A percentile compares a stretch with the other conserved stretches of the same genome.
Conservation (phyloP, 1,140 invertebrate species). For the Ganaspis sp. region DNA sequence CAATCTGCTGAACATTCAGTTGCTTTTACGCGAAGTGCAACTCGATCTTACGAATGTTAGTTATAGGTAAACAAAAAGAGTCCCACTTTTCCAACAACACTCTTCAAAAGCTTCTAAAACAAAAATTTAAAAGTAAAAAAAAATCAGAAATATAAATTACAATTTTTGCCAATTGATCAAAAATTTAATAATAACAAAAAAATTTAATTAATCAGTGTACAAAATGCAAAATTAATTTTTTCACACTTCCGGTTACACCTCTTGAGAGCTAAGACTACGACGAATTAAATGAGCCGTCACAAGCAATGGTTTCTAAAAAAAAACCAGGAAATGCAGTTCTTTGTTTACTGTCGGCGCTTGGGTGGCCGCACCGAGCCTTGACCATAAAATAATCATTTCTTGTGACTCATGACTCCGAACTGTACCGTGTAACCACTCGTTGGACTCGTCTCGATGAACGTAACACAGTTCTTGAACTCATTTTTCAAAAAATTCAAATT, state of each 20-base stretch:
- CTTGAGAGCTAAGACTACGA: not conserved
- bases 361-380: not conserved
- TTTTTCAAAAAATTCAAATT: not conserved
- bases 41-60: not conserved
- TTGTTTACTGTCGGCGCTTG: not conserved
- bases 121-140: not conserved
- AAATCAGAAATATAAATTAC: no score
- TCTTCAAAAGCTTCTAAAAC: not conserved
- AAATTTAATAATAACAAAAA: no score
- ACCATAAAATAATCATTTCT: not conserved
- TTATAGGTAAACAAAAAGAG: not conserved
- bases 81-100: not conserved
- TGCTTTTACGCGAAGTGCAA: conserved; percentile 32
- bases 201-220: not conserved
- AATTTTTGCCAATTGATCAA: no score
- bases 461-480: not conserved
- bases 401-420: not conserved
- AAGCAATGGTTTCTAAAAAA: not conserved
- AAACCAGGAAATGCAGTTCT: no score
- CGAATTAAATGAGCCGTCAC: not conserved
- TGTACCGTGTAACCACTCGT: not conserved
- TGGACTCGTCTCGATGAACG: not conserved
- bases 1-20: conserved; percentile 32
- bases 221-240: no score
- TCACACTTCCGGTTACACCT: no score